These are phyloP conservation scores for Eutolmus rufibarbis DNA, from an alignment of 2,888 invertebrate species.

Conservation along the genomic window DNA sequence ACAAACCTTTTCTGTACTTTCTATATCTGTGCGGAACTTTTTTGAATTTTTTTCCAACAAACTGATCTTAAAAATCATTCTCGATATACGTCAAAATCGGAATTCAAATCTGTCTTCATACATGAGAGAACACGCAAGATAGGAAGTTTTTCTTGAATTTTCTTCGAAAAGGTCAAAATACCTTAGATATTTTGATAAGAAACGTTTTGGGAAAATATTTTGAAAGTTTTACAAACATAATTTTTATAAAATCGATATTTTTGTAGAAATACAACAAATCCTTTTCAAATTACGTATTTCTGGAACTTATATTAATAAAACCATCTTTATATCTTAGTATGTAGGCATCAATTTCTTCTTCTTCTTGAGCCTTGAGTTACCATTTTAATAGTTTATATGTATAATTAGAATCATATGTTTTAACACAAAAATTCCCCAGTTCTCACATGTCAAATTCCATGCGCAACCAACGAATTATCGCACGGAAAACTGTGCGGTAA, in stretches of 20 bases:
- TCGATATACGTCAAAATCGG: neutral
- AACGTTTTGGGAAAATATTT: neutral
- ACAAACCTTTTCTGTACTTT: neutral
- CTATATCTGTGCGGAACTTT: neutral
- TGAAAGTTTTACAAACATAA: neutral
- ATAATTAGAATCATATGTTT: no score
- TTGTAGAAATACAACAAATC: no score
- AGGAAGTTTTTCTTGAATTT: neutral
- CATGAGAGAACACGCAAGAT: neutral
- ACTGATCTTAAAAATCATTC: neutral
- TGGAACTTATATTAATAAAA: no score
- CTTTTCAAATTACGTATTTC: no score
- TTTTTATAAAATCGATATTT: neutral
- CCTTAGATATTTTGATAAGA: neutral
- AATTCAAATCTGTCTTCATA: neutral
- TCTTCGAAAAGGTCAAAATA: neutral
- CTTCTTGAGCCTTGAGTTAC: no score
- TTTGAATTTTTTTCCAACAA: neutral
- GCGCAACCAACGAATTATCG: no score
- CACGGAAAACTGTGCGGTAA: no score
- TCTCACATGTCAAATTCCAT: no score
- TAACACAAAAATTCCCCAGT: no score
- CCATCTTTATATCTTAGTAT: no score
- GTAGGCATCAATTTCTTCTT: no score
- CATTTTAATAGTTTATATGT: no score